These are phyloP conservation scores for Nudaria mundana DNA, from an alignment of 2,888 invertebrate genomes.

Conservation along the genomic window DNA sequence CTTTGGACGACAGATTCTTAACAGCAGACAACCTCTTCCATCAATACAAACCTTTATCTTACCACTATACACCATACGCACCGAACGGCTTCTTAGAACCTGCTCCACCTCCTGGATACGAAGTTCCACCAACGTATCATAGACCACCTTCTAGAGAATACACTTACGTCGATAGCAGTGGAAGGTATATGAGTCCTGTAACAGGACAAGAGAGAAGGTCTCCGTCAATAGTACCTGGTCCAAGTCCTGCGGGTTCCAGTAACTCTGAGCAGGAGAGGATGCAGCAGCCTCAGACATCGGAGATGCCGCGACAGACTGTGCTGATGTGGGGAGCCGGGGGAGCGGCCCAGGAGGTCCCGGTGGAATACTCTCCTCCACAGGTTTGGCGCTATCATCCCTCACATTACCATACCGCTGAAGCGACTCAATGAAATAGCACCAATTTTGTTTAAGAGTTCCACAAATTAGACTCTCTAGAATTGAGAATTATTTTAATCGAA, in stretches of 20 bases:
- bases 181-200: constrained; percentile 82
- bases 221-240: constrained; percentile 79
- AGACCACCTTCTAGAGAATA: constrained; percentile 82
- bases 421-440: constrained; percentile 60
- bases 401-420: constrained; percentile 77
- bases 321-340: constrained; percentile 93
- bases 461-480: neutral
- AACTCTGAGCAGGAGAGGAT: constrained; percentile 70
- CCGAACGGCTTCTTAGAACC: constrained; percentile 93
- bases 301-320: constrained; percentile 91
- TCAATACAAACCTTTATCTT: constrained; percentile 94
- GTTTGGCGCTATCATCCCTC: constrained; percentile 78
- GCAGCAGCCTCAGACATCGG: constrained; percentile 69
- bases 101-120: constrained; percentile 82
- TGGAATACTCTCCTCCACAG: constrained; percentile 76
- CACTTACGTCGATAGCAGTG: constrained; percentile 79
- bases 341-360: constrained; percentile 66
- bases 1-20: constrained; percentile 85
- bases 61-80: constrained; percentile 87
- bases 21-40: constrained; percentile 93
- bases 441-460: constrained; percentile 10
- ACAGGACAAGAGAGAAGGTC: constrained; percentile 84
- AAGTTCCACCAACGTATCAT: constrained; percentile 83
- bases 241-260: constrained; percentile 70
- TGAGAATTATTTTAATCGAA: constrained; percentile 1